Evolutionary conservation across 2,888 invertebrate genomes (phyloP).

Genomic region (Rhingia campestris): DNA sequence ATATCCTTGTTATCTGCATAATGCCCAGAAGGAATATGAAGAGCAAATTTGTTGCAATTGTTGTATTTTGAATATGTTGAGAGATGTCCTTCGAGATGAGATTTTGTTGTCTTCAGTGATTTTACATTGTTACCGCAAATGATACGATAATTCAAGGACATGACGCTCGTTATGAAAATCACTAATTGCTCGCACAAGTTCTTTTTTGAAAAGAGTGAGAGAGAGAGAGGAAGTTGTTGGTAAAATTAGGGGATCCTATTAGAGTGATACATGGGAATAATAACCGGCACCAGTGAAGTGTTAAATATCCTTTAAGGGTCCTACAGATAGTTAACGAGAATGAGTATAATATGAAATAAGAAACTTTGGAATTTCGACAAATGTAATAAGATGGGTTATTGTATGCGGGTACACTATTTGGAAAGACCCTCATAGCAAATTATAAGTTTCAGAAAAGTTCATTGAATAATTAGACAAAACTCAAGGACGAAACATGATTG

Average conservation of each 20-base stretch:
- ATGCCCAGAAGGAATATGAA: slow-evolving; percentile 14
- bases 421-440: too few species aligned
- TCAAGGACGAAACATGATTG: too few species aligned
- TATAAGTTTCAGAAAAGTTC: too few species aligned
- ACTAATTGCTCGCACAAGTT: slow-evolving; percentile 38
- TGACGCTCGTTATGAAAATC: slow-evolving; percentile 10
- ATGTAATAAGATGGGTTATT: neutral
- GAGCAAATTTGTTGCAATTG: slow-evolving; percentile 40
- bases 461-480: too few species aligned
- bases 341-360: neutral
- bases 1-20: slow-evolving; percentile 27
- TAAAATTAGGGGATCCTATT: neutral
- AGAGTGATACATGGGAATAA: neutral
- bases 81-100: slow-evolving; percentile 3
- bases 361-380: neutral
- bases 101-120: slow-evolving; percentile 1
- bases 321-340: neutral
- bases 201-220: neutral
- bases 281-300: slow-evolving; percentile 5
- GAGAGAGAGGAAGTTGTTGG: neutral
- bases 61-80: slow-evolving; percentile 24
- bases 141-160: slow-evolving; percentile 41
- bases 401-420: too few species aligned
- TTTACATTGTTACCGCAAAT: slow-evolving; percentile 25
- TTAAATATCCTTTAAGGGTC: slow-evolving; percentile 9